Percentiles rank a stretch among this genome's conserved stretches.
These are phyloP conservation scores for Lasioglossum leucozonium DNA, from an alignment of 2,888 invertebrate genomes.

Conservation along the genomic window DNA sequence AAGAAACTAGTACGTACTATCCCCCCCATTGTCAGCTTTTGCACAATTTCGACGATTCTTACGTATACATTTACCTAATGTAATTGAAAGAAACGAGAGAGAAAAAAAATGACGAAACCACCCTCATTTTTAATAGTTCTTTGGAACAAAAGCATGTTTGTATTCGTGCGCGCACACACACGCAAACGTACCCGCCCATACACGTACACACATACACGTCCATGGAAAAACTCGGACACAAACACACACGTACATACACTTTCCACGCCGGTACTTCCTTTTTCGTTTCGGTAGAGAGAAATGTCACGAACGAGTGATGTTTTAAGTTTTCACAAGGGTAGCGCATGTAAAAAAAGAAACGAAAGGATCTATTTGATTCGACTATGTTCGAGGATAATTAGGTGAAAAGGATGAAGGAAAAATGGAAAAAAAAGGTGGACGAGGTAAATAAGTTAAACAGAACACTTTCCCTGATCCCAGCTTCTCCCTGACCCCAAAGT, in stretches of 20 bases:
- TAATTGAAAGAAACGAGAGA: constrained; percentile 46
- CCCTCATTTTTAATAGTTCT: constrained; percentile 57
- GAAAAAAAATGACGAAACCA: constrained; percentile 30
- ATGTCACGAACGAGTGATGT: constrained; percentile 44
- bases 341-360: constrained; percentile 30
- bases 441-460: constrained; percentile 70
- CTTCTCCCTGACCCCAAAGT: constrained; percentile 82
- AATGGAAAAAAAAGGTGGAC: constrained; percentile 43
- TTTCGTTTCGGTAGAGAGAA: constrained; percentile 62
- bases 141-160: constrained; percentile 44
- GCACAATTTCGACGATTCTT: constrained; percentile 75
- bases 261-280: constrained; percentile 71
- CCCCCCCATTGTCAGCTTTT: constrained; percentile 66
- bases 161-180: constrained; percentile 34
- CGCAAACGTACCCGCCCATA: neutral
- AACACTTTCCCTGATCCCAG: constrained; percentile 79
- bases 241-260: constrained; percentile 58
- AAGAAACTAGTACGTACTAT: constrained; percentile 60
- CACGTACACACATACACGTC: neutral
- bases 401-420: constrained; percentile 48
- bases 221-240: neutral
- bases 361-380: constrained; percentile 38
- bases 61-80: constrained; percentile 74
- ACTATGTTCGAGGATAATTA: constrained; percentile 55
- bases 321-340: constrained; percentile 44